Conservation (phyloP, 2,113 vertebrate species). For the Labeo rohita region DNA sequence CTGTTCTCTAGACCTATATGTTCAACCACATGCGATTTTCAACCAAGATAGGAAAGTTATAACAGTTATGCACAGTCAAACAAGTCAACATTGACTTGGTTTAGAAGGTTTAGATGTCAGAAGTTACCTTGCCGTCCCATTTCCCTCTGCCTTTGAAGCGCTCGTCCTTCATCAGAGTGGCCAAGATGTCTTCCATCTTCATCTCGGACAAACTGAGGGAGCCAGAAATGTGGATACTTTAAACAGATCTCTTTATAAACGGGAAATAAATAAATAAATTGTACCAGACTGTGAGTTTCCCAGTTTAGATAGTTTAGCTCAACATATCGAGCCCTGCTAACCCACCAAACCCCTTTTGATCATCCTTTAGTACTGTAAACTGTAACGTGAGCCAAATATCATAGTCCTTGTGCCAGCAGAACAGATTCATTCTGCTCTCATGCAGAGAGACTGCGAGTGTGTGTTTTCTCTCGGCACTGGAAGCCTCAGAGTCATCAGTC, state of each 20-base stretch:
- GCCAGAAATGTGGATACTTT: too few species aligned
- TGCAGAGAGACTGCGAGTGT: conserved; percentile 66
- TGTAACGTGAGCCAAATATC: conserved; percentile 9
- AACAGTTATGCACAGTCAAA: conserved; percentile 1
- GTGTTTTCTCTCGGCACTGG: conserved; percentile 63
- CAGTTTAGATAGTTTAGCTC: neutral
- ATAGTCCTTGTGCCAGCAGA: conserved; percentile 37
- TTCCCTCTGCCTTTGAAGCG: conserved; percentile 76
- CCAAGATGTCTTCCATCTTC: conserved; percentile 86
- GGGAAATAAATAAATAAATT: neutral
- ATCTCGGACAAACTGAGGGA: conserved; percentile 72
- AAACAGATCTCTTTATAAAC: too few species aligned
- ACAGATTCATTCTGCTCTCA: conserved; percentile 69
- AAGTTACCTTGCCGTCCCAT: conserved; percentile 80
- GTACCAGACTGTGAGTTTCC: neutral
- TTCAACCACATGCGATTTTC: conserved; percentile 21
- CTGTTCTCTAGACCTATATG: conserved; percentile 33
- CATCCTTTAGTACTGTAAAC: conserved; percentile 18
- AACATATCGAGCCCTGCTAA: neutral
- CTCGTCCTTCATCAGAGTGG: conserved; percentile 80
- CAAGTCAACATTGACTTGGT: neutral
- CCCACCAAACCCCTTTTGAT: neutral
- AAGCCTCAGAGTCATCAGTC: conserved; percentile 68
- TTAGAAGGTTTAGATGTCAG: neutral
- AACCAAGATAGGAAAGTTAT: neutral